Conservation (phyloP, 2,113 vertebrate species). For the Grus americana region DNA sequence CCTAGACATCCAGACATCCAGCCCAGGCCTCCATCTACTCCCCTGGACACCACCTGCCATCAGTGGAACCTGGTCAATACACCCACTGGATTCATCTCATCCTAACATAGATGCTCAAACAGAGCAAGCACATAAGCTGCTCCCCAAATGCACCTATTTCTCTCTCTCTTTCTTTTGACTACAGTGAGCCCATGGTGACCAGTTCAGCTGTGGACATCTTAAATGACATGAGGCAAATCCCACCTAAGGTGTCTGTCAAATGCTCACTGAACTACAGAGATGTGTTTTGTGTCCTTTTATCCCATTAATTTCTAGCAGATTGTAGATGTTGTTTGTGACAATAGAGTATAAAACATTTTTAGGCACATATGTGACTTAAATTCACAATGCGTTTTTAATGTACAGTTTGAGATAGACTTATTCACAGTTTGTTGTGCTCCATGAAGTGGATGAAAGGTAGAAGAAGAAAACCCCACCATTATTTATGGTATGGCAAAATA, state of each 20-base stretch:
- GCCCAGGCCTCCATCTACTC: not conserved
- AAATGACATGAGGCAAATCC: not conserved
- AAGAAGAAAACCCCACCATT: not conserved
- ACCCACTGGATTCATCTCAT: not conserved
- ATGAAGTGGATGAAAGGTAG: not conserved
- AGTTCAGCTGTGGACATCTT: not conserved
- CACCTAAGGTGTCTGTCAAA: not conserved
- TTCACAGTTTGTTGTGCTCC: not conserved
- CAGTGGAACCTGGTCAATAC: not conserved
- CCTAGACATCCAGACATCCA: not conserved
- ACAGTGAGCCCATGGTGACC: not conserved
- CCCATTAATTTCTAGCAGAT: conserved; percentile 2
- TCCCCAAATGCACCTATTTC: not conserved
- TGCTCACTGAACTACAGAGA: not conserved
- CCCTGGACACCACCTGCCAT: not conserved
- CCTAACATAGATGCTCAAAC: not conserved
- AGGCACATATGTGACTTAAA: not conserved
- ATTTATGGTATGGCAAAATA: not conserved
- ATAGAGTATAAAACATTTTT: not conserved
- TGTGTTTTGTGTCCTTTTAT: not conserved
- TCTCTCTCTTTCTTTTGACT: not conserved
- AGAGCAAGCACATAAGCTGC: not conserved
- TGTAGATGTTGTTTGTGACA: not conserved
- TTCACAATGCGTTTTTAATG: not conserved
- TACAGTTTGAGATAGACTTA: not conserved